Evolutionary conservation across 2,888 invertebrate genomes (phyloP), one percentile per base, ranked within the genome.

Genomic region (Choristoneura rosaceana): DNA sequence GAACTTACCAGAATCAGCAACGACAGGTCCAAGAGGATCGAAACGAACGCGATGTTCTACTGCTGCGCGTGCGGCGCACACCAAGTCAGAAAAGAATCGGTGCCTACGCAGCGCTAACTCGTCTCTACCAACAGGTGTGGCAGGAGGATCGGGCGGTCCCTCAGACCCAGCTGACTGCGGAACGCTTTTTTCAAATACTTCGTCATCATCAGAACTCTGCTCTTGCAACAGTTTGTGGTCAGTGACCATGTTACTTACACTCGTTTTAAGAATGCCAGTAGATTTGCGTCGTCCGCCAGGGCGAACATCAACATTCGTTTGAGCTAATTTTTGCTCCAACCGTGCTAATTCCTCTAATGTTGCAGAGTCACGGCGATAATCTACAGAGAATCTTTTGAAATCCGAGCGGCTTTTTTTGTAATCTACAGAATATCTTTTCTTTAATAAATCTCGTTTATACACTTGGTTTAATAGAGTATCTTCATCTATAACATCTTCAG

Each of bases 91-190:
- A 90, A 97, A 97, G 89, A 97, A 96, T 80, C 97, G 95, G 87
- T 97, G 97, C 71, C 97, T 95, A 76, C 96, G 95, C 79, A 97
- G 88, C 76, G 97, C 97, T 79, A 97, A 90, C 85, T 97, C 97
- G 88, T 97, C 97, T 73, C 96, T 95, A 69, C 97, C 97, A 61
- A 97, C 96, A 15, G 97, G 97, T 73, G 97, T 97, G 70, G 96
- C 97, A 62, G 97, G 97, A 77, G 96, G 96, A 76, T 96, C 96
- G 75, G 91, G 92, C 75, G 95, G 94, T n/a, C 95, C 95, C 69
- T 95, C 95, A 58, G 85, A 81, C 71, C 90, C 89, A 76, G 86
- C 90, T 63, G 78, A 87, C 60, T 87, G 86, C 74, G 82, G 79
- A 75, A 86, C 80, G 75, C 85, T 89, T 63, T 91, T 92, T 80